Evolutionary conservation across 1,140 invertebrate genomes (phyloP).

Genomic region (Calephelis nemesis): DNA sequence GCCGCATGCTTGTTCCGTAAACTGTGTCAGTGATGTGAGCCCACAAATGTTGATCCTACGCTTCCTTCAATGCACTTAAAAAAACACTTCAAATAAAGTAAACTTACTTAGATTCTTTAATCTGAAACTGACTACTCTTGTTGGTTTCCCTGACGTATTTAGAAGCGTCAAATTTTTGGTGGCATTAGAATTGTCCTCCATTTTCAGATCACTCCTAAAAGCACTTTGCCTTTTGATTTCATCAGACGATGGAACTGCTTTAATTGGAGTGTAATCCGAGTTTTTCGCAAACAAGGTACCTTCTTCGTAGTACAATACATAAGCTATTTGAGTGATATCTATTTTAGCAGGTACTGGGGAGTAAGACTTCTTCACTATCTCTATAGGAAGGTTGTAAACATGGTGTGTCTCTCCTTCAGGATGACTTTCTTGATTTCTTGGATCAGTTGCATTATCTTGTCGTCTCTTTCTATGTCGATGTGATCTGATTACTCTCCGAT

Average conservation of each 20-base stretch:
- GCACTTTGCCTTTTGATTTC: conserved; percentile 54
- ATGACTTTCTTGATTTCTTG: conserved; percentile 42
- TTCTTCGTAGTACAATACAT: conserved; percentile 71
- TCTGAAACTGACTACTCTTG: conserved; percentile 60
- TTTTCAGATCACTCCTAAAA: conserved; percentile 56
- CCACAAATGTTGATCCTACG: no score
- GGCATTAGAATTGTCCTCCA: conserved; percentile 53
- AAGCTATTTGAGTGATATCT: conserved; percentile 59
- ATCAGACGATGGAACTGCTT: conserved; percentile 43
- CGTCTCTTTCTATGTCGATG: conserved; percentile 67
- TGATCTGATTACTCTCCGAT: conserved; percentile 49
- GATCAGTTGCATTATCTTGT: conserved; percentile 55
- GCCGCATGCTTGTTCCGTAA: no score
- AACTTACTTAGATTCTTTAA: conserved; percentile 66
- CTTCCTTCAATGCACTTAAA: no score
- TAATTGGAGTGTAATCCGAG: conserved; percentile 35
- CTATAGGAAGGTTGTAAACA: conserved; percentile 44
- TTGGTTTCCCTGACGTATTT: conserved; percentile 60
- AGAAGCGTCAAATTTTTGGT: conserved; percentile 61
- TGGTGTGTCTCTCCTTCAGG: conserved; percentile 44
- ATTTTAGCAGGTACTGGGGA: conserved; percentile 36
- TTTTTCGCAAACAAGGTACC: conserved; percentile 41
- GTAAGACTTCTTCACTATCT: conserved; percentile 56
- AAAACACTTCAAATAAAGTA: background rate
- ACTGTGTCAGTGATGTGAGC: no score